These are phyloP conservation scores for Emydoidea blandingii DNA, from an alignment of 2,797 vertebrate genomes.

Conservation along the genomic window DNA sequence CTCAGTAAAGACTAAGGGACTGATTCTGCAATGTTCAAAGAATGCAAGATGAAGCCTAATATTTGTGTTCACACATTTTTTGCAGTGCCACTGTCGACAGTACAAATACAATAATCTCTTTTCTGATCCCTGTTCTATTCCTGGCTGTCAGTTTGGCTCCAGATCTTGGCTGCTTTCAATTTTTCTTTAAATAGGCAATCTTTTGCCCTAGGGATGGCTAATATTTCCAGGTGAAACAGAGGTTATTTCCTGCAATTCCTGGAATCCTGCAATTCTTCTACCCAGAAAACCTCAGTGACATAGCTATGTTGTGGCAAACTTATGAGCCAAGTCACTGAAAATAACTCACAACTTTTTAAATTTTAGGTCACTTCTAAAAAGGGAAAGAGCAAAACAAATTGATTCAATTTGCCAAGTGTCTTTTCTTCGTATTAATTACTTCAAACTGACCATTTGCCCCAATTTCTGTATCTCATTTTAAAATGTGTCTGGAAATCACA, in stretches of 20 bases:
- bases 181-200: slow-evolving; percentile 65
- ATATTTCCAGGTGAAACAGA: slow-evolving; percentile 80
- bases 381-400: slow-evolving; percentile 65
- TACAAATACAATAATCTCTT: slow-evolving; percentile 47
- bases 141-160: slow-evolving; percentile 58
- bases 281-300: not conserved
- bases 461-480: slow-evolving; percentile 32
- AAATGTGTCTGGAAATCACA: slow-evolving; percentile 38
- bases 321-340: slow-evolving; percentile 54
- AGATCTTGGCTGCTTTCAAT: slow-evolving; percentile 67
- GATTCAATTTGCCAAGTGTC: slow-evolving; percentile 7
- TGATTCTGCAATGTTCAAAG: not conserved
- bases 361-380: slow-evolving; percentile 66
- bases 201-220: slow-evolving; percentile 59
- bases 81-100: not conserved
- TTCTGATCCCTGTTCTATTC: slow-evolving; percentile 66
- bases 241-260: slow-evolving; percentile 76
- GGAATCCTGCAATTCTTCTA: slow-evolving; percentile 55
- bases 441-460: slow-evolving; percentile 4
- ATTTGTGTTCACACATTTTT: slow-evolving; percentile 22
- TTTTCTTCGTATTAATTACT: slow-evolving; percentile 28
- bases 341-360: slow-evolving; percentile 71
- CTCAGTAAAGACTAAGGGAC: slow-evolving; percentile 52
- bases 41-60: not conserved
- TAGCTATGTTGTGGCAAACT: slow-evolving; percentile 57